These are phyloP conservation scores for Dioctria rufipes DNA, from an alignment of 2,888 invertebrate species.

Conservation along the genomic window DNA sequence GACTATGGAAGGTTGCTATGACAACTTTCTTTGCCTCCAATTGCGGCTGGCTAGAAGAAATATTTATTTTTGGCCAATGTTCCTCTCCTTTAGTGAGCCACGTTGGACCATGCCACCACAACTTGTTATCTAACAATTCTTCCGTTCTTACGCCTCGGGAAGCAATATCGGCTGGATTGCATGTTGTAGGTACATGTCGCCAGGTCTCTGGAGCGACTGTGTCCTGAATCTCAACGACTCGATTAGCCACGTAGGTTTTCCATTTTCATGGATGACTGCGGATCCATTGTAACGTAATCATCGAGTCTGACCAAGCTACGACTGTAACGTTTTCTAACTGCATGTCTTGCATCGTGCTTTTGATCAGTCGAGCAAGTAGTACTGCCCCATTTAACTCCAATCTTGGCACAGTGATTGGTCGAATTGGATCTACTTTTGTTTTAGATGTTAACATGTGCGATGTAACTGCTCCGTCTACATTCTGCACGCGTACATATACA, in stretches of 20 bases:
- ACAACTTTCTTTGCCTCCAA: background rate
- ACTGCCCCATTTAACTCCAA: too few species aligned
- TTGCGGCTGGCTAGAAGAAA: background rate
- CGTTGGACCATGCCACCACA: background rate
- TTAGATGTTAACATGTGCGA: too few species aligned
- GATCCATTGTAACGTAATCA: conserved; percentile 10
- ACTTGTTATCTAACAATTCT: background rate
- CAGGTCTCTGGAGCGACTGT: background rate
- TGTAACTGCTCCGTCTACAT: too few species aligned
- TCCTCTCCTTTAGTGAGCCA: too few species aligned
- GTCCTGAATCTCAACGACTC: background rate
- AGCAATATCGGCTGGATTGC: background rate
- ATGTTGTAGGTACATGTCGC: background rate
- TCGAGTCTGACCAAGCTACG: background rate
- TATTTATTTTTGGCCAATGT: background rate
- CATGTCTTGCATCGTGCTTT: background rate
- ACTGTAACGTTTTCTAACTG: background rate
- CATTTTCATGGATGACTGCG: background rate
- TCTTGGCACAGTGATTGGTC: too few species aligned
- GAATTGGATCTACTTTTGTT: too few species aligned
- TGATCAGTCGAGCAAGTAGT: too few species aligned
- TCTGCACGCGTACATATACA: too few species aligned
- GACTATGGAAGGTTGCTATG: background rate
- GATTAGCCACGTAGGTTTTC: background rate
- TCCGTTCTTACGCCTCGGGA: background rate